Percentiles rank a stretch among this genome's conserved stretches.
Conservation (phyloP, 2,888 invertebrate genomes). For the Prosapia bicincta region DNA sequence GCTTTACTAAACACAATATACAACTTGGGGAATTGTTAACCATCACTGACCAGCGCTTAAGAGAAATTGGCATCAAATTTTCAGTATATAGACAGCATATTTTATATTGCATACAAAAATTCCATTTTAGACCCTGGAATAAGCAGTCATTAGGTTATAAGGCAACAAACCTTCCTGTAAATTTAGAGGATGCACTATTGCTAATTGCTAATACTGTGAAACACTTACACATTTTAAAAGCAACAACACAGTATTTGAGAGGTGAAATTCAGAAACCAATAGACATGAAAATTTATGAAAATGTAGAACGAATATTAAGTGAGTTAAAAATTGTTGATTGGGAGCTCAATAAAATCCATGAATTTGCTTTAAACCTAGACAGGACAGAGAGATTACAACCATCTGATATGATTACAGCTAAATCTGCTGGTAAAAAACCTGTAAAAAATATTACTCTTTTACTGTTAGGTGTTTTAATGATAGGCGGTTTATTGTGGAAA, state of each 20-base stretch:
- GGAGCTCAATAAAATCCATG: conserved; percentile 20
- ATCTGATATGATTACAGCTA: conserved; percentile 28
- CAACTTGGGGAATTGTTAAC: conserved; percentile 35
- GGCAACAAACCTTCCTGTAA: conserved; percentile 11
- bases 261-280: not conserved
- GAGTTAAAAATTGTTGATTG: conserved; percentile 15
- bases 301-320: conserved; percentile 13
- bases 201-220: conserved; percentile 23
- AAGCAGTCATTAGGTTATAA: conserved; percentile 23
- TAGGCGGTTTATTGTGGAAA: not conserved
- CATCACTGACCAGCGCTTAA: conserved; percentile 30
- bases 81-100: conserved; percentile 32
- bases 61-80: conserved; percentile 32
- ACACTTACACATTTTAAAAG: conserved; percentile 31
- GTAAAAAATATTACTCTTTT: not conserved
- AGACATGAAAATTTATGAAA: not conserved
- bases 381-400: conserved; percentile 24
- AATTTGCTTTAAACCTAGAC: conserved; percentile 24
- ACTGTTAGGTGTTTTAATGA: not conserved
- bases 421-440: not conserved
- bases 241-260: conserved; percentile 26
- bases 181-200: conserved; percentile 22
- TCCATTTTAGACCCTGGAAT: conserved; percentile 35
- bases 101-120: conserved; percentile 30
- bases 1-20: conserved; percentile 28